Base-by-base conservation (phyloP, 2,113 vertebrate genomes). In the Notothenia coriiceps region DNA sequence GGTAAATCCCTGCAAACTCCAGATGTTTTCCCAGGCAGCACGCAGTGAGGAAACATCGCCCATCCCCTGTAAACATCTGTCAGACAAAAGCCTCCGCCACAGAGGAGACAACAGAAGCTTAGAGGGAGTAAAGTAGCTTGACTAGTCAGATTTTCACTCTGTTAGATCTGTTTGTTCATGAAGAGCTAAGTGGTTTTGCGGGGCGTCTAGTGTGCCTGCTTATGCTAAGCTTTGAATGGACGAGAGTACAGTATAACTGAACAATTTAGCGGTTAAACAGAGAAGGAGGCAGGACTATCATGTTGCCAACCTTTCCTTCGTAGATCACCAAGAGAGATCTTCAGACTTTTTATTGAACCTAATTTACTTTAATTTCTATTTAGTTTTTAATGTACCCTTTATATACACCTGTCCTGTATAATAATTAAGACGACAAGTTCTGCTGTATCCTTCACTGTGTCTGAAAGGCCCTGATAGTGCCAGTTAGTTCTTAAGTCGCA, bases 31-130 rank as follows among this genome's bases (percentile, higher is more conserved):
- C 84, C 86, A 91, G 89, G 79, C 86, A 80, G 85, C 77, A 60
- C 77, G 40, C 82, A 77, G 88, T 57, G 50, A 87, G 88, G 77
- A 88, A 93, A 90, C 91, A 90, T 81, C 47, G 60, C 83, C 83
- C 90, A 79, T 77, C 79, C 82, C 88, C 85, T 91, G 91, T 91
- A 93, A 94, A 92, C 94, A 94, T 93, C 93, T 94, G 94, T 93
- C 84, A 89, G 86, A 93, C 93, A 92, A 92, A 92, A 92, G 84
- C 91, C 77, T 79, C 70, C 54, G 70, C 76, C 85, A 68, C 85
- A 55, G 86, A 82, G 71, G 79, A 91, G 79, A 91, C 86, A 89
- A 83, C 87, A 82, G 80, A 75, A 88, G 89, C 88, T 88, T 79
- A 88, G 73, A 70, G 61, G 60, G 75, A 88, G 82, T 77, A 80